phyloP scores from a whole-genome alignment of 2,888 invertebrate species.

The Pseudococcus longispinus region DNA sequence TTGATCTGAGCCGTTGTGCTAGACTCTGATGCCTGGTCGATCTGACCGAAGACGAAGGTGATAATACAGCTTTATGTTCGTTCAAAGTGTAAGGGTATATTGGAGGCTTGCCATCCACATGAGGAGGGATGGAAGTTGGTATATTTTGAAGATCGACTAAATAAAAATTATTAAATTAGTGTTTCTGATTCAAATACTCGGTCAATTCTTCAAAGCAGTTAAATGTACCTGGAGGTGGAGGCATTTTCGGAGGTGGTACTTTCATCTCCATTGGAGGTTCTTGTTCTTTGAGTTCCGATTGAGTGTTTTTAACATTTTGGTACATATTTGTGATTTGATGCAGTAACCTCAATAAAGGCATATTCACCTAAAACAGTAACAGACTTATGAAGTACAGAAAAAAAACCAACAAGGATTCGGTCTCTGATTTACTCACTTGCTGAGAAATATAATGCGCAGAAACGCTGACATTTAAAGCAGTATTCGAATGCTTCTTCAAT shows the following conservation, averaged over 20 bases:
- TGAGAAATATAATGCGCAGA: constrained; percentile 90
- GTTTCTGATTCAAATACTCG: not conserved
- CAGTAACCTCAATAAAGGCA: constrained; percentile 88
- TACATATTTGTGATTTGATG: constrained; percentile 98
- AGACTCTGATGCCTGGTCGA: constrained; percentile 79
- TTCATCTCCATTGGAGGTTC: constrained; percentile 59
- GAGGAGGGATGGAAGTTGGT: not conserved
- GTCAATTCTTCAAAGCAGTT: not conserved
- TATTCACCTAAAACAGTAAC: constrained; percentile 74
- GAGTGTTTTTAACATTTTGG: constrained; percentile 94
- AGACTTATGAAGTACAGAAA: too few relatives aligned
- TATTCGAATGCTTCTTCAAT: constrained; percentile 88
- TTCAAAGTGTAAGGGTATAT: constrained; percentile 58
- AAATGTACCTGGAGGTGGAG: constrained; percentile 40
- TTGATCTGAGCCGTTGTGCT: constrained; percentile 84
- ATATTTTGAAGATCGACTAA: constrained; percentile 17
- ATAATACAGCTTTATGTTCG: constrained; percentile 63
- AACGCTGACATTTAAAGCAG: constrained; percentile 87
- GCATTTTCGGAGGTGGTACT: constrained; percentile 49
- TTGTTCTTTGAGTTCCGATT: constrained; percentile 84
- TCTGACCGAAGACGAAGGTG: constrained; percentile 68
- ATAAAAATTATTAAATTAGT: not conserved
- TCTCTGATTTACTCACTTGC: constrained; percentile 69
- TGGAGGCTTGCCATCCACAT: constrained; percentile 45
- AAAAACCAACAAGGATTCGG: too few relatives aligned